Percentiles rank a stretch among this genome's conserved stretches.
Conservation (phyloP, 2,113 vertebrate species). For the Siniperca knerii region DNA sequence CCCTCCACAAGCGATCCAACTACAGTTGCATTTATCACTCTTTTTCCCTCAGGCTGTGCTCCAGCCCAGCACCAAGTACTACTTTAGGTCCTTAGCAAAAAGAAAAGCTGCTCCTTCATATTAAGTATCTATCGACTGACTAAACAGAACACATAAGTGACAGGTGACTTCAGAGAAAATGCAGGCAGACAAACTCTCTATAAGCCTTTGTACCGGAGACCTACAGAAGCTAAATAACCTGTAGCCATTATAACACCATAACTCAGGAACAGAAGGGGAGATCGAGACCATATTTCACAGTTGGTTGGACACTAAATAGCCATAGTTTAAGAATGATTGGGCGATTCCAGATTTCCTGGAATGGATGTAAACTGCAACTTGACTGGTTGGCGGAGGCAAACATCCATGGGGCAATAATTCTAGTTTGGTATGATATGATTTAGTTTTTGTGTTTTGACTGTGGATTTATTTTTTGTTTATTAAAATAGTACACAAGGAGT, state of each 20-base stretch:
- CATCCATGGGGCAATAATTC: too few species aligned
- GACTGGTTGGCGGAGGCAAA: too few species aligned
- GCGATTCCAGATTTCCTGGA: too few species aligned
- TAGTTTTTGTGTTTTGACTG: neutral
- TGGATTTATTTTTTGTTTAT: neutral
- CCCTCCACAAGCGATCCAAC: neutral
- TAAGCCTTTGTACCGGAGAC: neutral
- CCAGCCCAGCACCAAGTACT: neutral
- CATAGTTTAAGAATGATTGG: too few species aligned
- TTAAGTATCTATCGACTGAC: neutral
- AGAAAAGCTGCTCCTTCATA: neutral
- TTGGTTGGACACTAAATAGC: too few species aligned
- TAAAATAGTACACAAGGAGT: neutral
- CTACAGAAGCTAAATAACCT: neutral
- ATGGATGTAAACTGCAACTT: too few species aligned
- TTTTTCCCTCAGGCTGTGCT: too few species aligned
- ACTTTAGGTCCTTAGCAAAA: neutral
- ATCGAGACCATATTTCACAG: too few species aligned
- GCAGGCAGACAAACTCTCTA: neutral
- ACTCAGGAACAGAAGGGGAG: too few species aligned
- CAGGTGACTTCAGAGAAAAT: slow-evolving; percentile 8
- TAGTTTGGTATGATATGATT: neutral
- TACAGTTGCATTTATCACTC: neutral
- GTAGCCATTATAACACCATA: neutral
- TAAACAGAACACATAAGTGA: neutral